A percentile compares a stretch with the other conserved stretches of the same genome.
Conservation (phyloP, 2,797 vertebrate species). For the Lophotriccus pileatus region DNA sequence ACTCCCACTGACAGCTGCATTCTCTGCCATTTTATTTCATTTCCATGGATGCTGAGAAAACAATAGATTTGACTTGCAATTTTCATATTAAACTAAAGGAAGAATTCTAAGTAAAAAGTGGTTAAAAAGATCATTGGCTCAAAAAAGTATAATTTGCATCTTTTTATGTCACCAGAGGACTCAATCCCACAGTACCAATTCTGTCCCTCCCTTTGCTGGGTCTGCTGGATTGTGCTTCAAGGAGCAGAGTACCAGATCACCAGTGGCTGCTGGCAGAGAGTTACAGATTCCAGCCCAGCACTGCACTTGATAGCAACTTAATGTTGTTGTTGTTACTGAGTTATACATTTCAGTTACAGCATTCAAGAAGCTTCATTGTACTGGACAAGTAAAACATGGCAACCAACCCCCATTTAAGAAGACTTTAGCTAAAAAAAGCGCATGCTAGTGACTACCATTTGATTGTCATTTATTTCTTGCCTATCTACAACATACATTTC, state of each 20-base stretch:
- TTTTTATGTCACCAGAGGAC: not conserved
- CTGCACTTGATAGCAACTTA: not conserved
- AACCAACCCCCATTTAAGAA: not conserved
- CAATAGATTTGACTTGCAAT: not conserved
- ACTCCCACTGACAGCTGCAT: slow-evolving; percentile 13
- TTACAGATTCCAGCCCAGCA: not conserved
- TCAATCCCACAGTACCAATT: not conserved
- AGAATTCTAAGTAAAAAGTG: not conserved
- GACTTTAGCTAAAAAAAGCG: not conserved
- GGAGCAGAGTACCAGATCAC: not conserved
- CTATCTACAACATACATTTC: not conserved
- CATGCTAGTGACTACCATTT: not conserved
- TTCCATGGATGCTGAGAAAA: not conserved
- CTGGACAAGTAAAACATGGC: not conserved
- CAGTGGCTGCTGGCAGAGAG: not conserved
- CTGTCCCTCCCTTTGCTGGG: not conserved
- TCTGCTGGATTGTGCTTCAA: not conserved
- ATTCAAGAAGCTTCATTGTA: not conserved
- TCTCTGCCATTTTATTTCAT: slow-evolving; percentile 16
- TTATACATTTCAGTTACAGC: not conserved
- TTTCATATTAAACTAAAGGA: not conserved
- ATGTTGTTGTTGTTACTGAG: not conserved
- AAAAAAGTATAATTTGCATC: not conserved
- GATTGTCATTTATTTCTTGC: not conserved
- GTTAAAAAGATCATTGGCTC: not conserved